Evolutionary conservation across 2,888 invertebrate species (phyloP), one percentile per base, ranked within the genome.

Genomic region (Hylaea fasciaria): DNA sequence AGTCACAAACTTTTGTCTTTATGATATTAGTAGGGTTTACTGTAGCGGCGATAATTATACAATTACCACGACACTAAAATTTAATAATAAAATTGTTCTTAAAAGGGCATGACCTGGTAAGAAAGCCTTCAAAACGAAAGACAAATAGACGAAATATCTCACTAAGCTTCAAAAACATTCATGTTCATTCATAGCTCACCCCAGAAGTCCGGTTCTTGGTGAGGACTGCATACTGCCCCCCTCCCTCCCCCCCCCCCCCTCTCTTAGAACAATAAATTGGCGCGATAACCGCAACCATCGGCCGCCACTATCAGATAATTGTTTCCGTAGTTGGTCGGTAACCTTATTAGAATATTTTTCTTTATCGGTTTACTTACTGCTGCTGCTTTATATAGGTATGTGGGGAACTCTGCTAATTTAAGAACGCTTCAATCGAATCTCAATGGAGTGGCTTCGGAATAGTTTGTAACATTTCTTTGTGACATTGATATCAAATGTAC

Each of bases 261-360:
- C n/a, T n/a, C n/a, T n/a, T 14, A 41, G 59, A 66, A 69, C 72
- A 70, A 77, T 77, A 76, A 76, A 77, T 76, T 73, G 75, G 68
- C 71, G 70, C 69, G 77, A 77, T 77, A 79, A 71, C 77, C 70
- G 62, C 71, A 65, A 58, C 68, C 74, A 69, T 65, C 46, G 62
- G 32, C 40, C 37, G 61, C 65, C 62, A 65, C 71, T 78, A 79
- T 79, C 78, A 74, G 77, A 78, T 79, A 78, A 79, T 79, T 77
- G 75, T 76, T 77, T 75, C 75, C 72, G 69, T 64, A 65, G 68
- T 47, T 57, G 48, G 49, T 41, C 52, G 43, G 35, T 45, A 55
- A 57, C 57, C 64, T 59, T 63, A 65, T 67, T 62, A 67, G 43
- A 64, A 69, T 66, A 66, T 52, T 66, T 66, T 62, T 54, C 51